phyloP scores from a whole-genome alignment of 2,888 invertebrate genomes.

The Andrena haemorrhoa region DNA sequence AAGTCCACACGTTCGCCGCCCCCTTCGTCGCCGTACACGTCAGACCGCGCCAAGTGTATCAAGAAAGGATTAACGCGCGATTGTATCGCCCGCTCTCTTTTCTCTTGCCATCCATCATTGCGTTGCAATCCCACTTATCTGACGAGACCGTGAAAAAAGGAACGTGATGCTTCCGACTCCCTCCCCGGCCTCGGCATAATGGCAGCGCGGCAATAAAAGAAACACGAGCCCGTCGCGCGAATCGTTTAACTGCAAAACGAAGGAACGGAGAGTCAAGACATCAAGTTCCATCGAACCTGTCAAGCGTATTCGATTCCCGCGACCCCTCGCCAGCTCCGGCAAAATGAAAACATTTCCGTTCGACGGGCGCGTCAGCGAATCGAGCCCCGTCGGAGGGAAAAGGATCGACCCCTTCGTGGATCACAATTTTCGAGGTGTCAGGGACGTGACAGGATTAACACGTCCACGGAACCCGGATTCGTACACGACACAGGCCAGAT shows the following conservation, averaged over 20 bases:
- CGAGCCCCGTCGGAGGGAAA: background rate
- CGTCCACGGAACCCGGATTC: background rate
- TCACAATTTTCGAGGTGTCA: conserved; percentile 19
- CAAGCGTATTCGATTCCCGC: conserved; percentile 26
- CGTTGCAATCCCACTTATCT: background rate
- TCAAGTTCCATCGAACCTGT: conserved; percentile 17
- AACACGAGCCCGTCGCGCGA: background rate
- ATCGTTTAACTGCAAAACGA: conserved; percentile 21
- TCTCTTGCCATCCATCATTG: background rate
- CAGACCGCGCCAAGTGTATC: background rate
- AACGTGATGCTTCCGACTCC: background rate
- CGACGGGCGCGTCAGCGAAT: background rate
- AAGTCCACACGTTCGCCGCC: conserved; percentile 2
- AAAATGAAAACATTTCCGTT: conserved; percentile 29
- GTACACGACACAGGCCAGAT: too few relatives aligned
- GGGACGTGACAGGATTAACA: conserved; percentile 27
- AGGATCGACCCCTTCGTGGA: conserved; percentile 8
- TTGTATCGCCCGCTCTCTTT: background rate
- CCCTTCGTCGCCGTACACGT: background rate
- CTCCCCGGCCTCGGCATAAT: background rate
- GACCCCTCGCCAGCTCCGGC: too few relatives aligned
- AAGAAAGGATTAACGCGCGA: conserved; percentile 28
- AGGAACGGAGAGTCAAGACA: background rate
- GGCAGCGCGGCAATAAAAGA: background rate
- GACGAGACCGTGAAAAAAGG: background rate